These are phyloP conservation scores for Numenius phaeopus DNA, from an alignment of 2,797 vertebrate species.

Conservation along the genomic window DNA sequence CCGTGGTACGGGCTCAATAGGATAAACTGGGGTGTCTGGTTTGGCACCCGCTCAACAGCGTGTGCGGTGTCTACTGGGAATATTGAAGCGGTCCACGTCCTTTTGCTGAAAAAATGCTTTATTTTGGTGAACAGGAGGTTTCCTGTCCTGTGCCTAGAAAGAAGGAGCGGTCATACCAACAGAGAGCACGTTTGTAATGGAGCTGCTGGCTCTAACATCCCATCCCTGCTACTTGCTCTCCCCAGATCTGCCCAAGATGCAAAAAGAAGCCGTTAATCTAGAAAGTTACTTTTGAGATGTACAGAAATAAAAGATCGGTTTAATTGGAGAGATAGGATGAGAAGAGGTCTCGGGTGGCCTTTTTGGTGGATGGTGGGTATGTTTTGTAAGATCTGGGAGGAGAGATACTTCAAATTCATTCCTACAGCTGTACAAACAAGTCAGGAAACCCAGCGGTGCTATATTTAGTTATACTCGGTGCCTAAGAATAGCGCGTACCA, in stretches of 20 bases:
- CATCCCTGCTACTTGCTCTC: not conserved
- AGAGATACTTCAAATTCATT: not conserved
- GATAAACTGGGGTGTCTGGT: not conserved
- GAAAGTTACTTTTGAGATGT: not conserved
- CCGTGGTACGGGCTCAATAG: not conserved
- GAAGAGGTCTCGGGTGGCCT: not conserved
- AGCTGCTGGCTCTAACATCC: not conserved
- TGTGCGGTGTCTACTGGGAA: not conserved
- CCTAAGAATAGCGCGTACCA: not conserved
- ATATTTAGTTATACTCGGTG: not conserved
- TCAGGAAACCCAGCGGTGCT: not conserved
- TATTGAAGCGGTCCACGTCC: not conserved
- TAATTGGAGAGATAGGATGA: not conserved
- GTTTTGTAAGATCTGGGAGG: not conserved
- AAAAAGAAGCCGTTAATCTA: not conserved
- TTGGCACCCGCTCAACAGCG: not conserved
- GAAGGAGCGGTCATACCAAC: not conserved
- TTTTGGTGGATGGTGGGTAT: not conserved
- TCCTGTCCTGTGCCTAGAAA: not conserved
- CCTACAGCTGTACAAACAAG: not conserved
- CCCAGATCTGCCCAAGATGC: not conserved
- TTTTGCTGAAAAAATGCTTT: not conserved
- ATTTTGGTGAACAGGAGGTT: not conserved
- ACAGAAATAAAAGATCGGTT: not conserved
- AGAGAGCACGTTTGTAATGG: not conserved